Percentiles rank a stretch among this genome's conserved stretches.
Evolutionary conservation across 1,140 invertebrate genomes (phyloP).

Genomic region (Babylonia areolata): DNA sequence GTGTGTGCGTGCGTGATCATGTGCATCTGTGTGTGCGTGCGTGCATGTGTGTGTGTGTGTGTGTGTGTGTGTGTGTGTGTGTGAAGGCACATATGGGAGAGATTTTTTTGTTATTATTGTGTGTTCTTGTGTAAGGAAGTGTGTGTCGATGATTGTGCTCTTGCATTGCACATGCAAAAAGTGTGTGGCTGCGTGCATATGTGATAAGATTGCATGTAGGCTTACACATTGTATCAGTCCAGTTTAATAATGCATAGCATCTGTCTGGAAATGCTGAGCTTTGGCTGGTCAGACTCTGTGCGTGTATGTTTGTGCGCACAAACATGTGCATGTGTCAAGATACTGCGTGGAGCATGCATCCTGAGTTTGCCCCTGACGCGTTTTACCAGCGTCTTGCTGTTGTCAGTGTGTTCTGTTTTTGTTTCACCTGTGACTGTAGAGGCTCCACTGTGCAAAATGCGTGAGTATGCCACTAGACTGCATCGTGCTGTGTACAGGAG

Average conservation of each 20-base stretch:
- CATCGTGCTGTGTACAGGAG: background rate
- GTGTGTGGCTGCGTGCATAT: background rate
- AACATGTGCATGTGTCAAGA: background rate
- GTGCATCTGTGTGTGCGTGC: background rate
- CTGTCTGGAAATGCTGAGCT: background rate
- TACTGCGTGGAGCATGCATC: background rate
- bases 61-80: background rate
- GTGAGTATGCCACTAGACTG: conserved; percentile 3
- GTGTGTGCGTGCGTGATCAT: background rate
- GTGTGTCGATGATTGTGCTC: background rate
- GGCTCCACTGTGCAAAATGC: conserved; percentile 18
- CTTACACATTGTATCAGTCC: background rate
- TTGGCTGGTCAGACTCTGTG: background rate
- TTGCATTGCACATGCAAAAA: no score
- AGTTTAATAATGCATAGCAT: background rate
- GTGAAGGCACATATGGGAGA: background rate
- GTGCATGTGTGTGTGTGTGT: background rate
- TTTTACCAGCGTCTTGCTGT: background rate
- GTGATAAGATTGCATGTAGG: background rate
- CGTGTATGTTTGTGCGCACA: background rate
- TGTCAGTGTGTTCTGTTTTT: conserved; percentile 15
- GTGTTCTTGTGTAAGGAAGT: background rate
- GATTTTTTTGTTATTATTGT: no score
- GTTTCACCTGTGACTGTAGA: conserved; percentile 11
- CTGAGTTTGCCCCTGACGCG: background rate